phyloP scores from a whole-genome alignment of 2,113 vertebrate genomes.

The Sitta europaea region DNA sequence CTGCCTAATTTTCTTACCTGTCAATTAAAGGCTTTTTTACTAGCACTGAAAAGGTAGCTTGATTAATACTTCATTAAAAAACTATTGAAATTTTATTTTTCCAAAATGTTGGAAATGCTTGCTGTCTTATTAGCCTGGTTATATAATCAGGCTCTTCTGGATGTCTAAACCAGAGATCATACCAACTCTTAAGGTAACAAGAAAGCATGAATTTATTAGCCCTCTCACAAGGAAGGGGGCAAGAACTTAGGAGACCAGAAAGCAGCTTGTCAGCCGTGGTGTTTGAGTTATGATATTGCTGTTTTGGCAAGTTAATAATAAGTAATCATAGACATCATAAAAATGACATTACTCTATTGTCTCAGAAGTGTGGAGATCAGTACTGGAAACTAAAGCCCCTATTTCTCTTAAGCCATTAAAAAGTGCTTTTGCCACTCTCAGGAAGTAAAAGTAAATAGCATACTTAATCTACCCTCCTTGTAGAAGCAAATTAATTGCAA shows the following conservation, averaged over 20 bases:
- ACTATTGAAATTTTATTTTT: not conserved
- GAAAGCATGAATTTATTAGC: not conserved
- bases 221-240: not conserved
- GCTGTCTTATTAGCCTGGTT: not conserved
- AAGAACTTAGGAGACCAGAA: not conserved
- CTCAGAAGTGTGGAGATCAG: not conserved
- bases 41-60: not conserved
- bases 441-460: not conserved
- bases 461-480: not conserved
- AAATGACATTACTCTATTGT: not conserved
- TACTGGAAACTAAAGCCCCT: not conserved
- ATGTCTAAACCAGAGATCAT: not conserved
- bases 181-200: not conserved
- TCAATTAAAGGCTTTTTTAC: not conserved
- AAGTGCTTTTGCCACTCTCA: not conserved
- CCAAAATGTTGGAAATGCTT: not conserved
- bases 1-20: not conserved
- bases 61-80: not conserved
- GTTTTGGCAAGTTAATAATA: not conserved
- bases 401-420: not conserved
- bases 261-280: not conserved
- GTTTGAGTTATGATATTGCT: not conserved
- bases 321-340: not conserved
- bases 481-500: not conserved
- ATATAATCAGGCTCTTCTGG: not conserved